Percentiles rank a stretch among this genome's conserved stretches.
phyloP scores from a whole-genome alignment of 2,113 vertebrate species.

The Oryzias celebensis region DNA sequence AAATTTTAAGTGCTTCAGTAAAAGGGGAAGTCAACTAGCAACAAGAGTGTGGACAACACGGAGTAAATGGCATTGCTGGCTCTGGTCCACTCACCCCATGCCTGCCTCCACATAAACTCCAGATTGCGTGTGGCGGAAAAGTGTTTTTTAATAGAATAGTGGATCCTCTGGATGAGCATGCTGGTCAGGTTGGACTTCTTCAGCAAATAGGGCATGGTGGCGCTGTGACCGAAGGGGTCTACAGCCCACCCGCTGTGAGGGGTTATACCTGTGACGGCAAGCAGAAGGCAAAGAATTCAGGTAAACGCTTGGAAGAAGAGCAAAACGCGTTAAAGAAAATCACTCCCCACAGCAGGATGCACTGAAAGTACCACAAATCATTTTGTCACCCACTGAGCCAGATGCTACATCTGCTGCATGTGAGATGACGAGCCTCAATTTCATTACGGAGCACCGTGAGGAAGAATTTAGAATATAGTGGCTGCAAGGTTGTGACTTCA shows the following conservation, averaged over 20 bases:
- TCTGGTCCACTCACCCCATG: constrained; percentile 84
- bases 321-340: constrained; percentile 14
- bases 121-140: constrained; percentile 88
- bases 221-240: constrained; percentile 94
- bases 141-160: constrained; percentile 97
- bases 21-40: constrained; percentile 38
- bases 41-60: constrained; percentile 32
- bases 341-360: constrained; percentile 81
- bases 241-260: constrained; percentile 92
- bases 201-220: constrained; percentile 94
- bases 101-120: constrained; percentile 99
- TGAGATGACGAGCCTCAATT: constrained; percentile 16
- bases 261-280: constrained; percentile 76
- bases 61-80: constrained; percentile 25
- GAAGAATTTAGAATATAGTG: constrained; percentile 7
- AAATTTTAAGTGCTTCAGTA: constrained; percentile 18
- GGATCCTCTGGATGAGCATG: constrained; percentile 97
- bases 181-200: constrained; percentile 91
- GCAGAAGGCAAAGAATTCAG: constrained; percentile 22
- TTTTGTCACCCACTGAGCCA: constrained; percentile 72
- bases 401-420: constrained; percentile 57
- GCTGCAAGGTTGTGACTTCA: constrained; percentile 3
- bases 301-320: constrained; percentile 14
- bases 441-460: constrained; percentile 8
- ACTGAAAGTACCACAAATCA: constrained; percentile 84